Evolutionary conservation across 2,113 vertebrate species (phyloP), one percentile per base, ranked within the genome.

Genomic region (Daubentonia madagascariensis): DNA sequence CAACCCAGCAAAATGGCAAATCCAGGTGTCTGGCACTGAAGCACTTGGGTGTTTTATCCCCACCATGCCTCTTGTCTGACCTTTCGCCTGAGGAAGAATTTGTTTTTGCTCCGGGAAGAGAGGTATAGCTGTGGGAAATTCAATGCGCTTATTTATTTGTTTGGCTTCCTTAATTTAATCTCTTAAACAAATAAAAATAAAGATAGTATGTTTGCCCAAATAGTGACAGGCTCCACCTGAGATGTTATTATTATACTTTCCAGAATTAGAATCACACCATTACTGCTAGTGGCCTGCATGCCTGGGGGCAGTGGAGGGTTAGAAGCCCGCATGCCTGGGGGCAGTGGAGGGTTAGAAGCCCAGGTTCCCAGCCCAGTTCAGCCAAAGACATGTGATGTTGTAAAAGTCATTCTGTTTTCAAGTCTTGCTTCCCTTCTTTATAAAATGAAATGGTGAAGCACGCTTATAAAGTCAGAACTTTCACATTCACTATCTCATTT

Each of bases 111-210:
- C 73, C 32, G 5, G 48, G 57, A 88, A 98, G 95, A 98, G 96
- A 98, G 94, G 86, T 97, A 97, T 95, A 98, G 65, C 40, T 8
- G 0, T 48, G 97, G 88, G 81, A 20, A 93, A 67, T 75, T 54
- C 43, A 96, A 22, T 50, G 70, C 72, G 52, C 45, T 96, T 50
- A 4, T 97, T 97, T 98, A 94, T 97, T 97, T 98, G 90, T 90
- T 97, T 97, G 92, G 37, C 75, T 97, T 94, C 50, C 95, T 98
- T 98, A 98, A 99, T 98, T 98, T 98, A 98, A 98, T 97, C 97
- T 97, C 89, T 96, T 97, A 97, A 85, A 80, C 78, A 97, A 98
- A 98, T 65, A 98, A 97, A 98, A 98, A 98, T 93, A 98, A 80
- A 97, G 85, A 95, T 57, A 87, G 89, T 95, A 80, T 98, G 96